These are phyloP conservation scores for Illadopsis cleaveri DNA, from an alignment of 2,113 vertebrate species.

Conservation along the genomic window DNA sequence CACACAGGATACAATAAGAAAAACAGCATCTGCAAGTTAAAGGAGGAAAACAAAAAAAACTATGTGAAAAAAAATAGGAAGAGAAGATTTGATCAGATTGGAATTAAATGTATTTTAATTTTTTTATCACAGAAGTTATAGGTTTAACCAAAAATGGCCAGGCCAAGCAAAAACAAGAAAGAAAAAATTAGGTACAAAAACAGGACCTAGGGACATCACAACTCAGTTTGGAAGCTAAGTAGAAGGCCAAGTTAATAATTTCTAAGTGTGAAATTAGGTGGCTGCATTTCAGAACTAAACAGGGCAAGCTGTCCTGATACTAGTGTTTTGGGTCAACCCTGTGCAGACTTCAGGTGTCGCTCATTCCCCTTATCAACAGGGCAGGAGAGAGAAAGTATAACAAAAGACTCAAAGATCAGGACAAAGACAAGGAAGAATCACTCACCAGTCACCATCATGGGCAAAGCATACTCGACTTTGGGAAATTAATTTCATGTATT, in stretches of 20 bases:
- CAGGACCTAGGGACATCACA: neutral
- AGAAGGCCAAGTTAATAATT: neutral
- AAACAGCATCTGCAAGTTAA: neutral
- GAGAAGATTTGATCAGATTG: neutral
- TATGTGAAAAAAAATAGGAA: neutral
- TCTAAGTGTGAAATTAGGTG: neutral
- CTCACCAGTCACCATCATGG: neutral
- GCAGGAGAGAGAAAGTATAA: neutral
- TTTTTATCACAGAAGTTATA: slow-evolving; percentile 50
- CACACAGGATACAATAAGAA: neutral
- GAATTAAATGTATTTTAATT: neutral
- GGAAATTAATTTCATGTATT: neutral
- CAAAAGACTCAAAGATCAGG: neutral
- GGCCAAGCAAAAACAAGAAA: slow-evolving; percentile 28
- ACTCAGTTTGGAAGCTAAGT: neutral
- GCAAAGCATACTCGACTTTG: neutral
- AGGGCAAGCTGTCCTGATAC: neutral
- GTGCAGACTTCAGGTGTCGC: too few species aligned
- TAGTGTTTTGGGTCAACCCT: neutral
- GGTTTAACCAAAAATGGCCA: slow-evolving; percentile 24
- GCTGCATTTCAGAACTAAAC: neutral
- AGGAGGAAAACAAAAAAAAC: neutral
- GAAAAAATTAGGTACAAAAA: slow-evolving; percentile 12
- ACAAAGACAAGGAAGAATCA: neutral
- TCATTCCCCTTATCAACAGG: neutral